Evolutionary conservation across 2,113 vertebrate genomes (phyloP).

Genomic region (Talpa occidentalis): DNA sequence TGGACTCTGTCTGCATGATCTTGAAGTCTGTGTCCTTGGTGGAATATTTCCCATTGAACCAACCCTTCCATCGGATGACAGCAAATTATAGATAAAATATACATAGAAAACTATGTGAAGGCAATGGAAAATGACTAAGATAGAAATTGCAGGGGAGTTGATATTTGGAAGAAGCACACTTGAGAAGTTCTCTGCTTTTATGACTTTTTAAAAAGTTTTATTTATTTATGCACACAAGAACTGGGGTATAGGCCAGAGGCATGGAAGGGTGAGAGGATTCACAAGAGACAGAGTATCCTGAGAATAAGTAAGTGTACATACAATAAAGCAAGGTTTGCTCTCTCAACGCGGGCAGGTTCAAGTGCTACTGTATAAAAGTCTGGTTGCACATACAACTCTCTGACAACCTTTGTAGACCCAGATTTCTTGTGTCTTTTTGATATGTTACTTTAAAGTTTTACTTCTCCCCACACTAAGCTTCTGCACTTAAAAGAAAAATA

Average conservation of each 20-base stretch:
- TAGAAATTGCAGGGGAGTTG: not conserved
- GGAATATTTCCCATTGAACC: not conserved
- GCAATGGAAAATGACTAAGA: not conserved
- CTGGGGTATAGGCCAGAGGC: too few species aligned
- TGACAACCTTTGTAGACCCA: not conserved
- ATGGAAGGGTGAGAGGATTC: too few species aligned
- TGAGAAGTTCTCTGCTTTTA: not conserved
- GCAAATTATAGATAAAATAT: too few species aligned
- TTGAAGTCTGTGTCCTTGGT: not conserved
- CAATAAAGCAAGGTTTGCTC: not conserved
- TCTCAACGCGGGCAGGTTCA: not conserved
- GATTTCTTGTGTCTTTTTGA: not conserved
- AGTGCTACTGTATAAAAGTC: not conserved
- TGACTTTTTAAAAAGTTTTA: not conserved
- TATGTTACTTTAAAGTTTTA: slow-evolving; percentile 44
- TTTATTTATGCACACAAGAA: too few species aligned
- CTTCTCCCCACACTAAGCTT: not conserved
- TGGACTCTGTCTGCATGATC: not conserved
- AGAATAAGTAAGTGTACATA: not conserved
- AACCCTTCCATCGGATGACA: not conserved
- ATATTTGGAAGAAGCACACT: not conserved
- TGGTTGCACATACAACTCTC: not conserved
- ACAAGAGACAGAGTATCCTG: not conserved
- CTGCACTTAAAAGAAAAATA: not conserved
- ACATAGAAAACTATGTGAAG: not conserved